Percentiles rank a stretch among this genome's conserved stretches.
Evolutionary conservation across 1,140 invertebrate genomes (phyloP).

Genomic region (Drosophila simulans): DNA sequence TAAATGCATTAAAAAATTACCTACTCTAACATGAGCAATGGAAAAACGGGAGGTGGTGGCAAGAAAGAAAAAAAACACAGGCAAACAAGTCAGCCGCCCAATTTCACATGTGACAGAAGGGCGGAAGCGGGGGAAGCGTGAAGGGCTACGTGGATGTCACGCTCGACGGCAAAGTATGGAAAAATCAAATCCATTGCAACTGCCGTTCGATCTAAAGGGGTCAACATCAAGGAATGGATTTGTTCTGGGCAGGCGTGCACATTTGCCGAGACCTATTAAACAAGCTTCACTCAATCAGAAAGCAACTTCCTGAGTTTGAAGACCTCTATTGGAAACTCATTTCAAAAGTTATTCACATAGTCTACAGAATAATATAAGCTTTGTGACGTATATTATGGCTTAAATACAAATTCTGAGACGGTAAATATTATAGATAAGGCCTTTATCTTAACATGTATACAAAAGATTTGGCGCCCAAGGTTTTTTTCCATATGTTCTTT

Average conservation of each 20-base stretch:
- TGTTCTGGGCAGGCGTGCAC: background rate
- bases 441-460: too few species aligned
- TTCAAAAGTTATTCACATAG: too few species aligned
- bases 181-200: conserved; percentile 65
- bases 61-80: conserved; percentile 10
- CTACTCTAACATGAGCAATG: conserved; percentile 35
- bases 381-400: too few species aligned
- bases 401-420: too few species aligned
- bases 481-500: too few species aligned
- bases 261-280: background rate
- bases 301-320: background rate
- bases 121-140: conserved; percentile 23
- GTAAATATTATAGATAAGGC: too few species aligned
- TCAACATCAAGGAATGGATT: background rate
- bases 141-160: conserved; percentile 38
- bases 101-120: conserved; percentile 70
- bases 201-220: conserved; percentile 40
- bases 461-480: too few species aligned
- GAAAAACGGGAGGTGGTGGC: conserved; percentile 1
- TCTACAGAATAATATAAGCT: too few species aligned
- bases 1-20: conserved; percentile 81
- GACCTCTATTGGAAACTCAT: background rate
- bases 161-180: conserved; percentile 48
- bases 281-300: background rate
- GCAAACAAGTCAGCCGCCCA: conserved; percentile 56